phyloP scores from a whole-genome alignment of 1,140 invertebrate genomes.

The Sycobia sp. region DNA sequence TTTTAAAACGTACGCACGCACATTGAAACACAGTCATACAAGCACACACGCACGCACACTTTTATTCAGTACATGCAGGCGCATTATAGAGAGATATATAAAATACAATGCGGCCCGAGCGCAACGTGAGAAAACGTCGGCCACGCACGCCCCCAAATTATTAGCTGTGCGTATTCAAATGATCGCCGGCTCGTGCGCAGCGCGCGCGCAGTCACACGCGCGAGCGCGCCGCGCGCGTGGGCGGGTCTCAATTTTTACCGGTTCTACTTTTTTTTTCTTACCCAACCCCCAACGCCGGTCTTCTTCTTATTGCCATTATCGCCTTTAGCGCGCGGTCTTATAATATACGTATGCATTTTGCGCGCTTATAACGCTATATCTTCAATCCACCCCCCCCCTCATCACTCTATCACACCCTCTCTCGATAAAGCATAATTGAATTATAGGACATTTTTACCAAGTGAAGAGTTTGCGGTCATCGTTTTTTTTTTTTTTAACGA shows the following conservation, averaged over 20 bases:
- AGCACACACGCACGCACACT: background rate
- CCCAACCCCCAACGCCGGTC: background rate
- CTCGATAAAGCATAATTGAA: conserved; percentile 2
- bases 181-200: conserved; percentile 30
- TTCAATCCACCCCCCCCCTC: no score
- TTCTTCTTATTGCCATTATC: conserved; percentile 15
- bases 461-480: no score
- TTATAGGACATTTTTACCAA: background rate
- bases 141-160: conserved; percentile 40
- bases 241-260: conserved; percentile 29
- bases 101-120: conserved; percentile 26
- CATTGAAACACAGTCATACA: background rate
- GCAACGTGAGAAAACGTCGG: conserved; percentile 35
- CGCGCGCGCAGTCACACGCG: conserved; percentile 21
- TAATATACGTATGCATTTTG: no score
- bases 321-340: background rate
- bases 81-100: conserved; percentile 31
- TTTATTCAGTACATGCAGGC: no score
- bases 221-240: conserved; percentile 16
- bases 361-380: background rate
- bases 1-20: background rate
- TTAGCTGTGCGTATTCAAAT: conserved; percentile 46
- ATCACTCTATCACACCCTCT: no score
- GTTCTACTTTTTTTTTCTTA: conserved; percentile 9
- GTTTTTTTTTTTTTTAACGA: no score